Base-by-base conservation (phyloP, 2,888 invertebrate species). In the Sarcophaga rosellei region DNA sequence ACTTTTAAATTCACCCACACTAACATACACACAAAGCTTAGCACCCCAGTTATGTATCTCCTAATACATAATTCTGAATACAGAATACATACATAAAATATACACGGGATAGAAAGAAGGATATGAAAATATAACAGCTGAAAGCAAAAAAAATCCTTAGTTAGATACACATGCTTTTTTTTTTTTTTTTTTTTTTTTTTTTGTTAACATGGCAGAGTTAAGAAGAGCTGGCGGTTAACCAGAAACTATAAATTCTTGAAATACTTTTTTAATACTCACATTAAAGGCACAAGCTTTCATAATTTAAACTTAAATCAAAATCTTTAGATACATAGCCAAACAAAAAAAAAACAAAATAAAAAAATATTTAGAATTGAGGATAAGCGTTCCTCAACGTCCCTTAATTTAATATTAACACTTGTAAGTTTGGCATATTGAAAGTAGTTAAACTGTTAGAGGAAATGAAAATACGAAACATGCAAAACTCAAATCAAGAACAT, bases 391-490 rank as follows among this genome's bases (percentile, higher is more conserved):
- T 73, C 15, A 59, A 61, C 74, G 59, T 61, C 21, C 23, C 45
- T 45, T 45, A 20, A 47, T 68, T 68, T 68, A 6, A 44, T 10
- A 35, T 35, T 8, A 21, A 21, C 12, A 47, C 21, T 68, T 68
- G 17, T 68, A 12, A 35, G 35, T 35, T 35, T 35, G 35, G 8
- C 35, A 35, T 35, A 35, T 35, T 10, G 35, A 35, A 35, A 35
- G 8, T 10, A 10, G 35, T 35, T 35, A 35, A 35, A 35, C 35
- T 35, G 35, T 61, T 15, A 3, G 59, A 44, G 68, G 70, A 66
- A 53, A 74, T 73, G 72, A 70, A 70, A 79, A 74, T 84, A 59
- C 45, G 62, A 84, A 72, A 84, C 79, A 85, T 81, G 85, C 72
- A 63, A 81, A 76, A 77, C 72, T 81, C 73, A 73, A 85, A 84